A percentile compares a stretch with the other conserved stretches of the same genome.
Conservation (phyloP, 2,797 vertebrate genomes). For the Diplodus sargus region DNA sequence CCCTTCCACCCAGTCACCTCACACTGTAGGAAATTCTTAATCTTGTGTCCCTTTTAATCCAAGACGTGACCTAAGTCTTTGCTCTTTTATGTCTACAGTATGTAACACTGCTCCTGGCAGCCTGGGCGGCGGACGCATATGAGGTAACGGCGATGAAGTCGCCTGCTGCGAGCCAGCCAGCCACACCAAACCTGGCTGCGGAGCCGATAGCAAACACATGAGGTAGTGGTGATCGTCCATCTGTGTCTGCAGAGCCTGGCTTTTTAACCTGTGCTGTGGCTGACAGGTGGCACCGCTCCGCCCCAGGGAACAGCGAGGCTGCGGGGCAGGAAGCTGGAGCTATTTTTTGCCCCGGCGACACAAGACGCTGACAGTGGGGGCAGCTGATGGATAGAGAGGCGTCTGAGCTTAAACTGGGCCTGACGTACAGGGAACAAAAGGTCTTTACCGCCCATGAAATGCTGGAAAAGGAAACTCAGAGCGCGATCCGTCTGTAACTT, state of each 20-base stretch:
- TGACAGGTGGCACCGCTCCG: conserved; percentile 74
- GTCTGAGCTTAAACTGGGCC: conserved; percentile 51
- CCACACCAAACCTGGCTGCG: conserved; percentile 63
- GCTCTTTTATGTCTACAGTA: conserved; percentile 46
- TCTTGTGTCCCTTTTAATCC: conserved; percentile 45
- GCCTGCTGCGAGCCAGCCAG: conserved; percentile 45
- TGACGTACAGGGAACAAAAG: conserved; percentile 64
- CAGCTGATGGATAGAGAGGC: conserved; percentile 70
- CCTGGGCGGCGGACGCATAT: conserved; percentile 49
- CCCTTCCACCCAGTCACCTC: conserved; percentile 37
- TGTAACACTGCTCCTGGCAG: conserved; percentile 36
- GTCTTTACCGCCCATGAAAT: conserved; percentile 29
- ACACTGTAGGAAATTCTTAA: conserved; percentile 43
- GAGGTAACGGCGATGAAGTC: conserved; percentile 64
- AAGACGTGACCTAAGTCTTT: conserved; percentile 55
- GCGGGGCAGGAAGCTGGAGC: conserved; percentile 51
- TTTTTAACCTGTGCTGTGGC: conserved; percentile 64
- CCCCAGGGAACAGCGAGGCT: conserved; percentile 53
- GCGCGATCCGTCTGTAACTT: background rate
- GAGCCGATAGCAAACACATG: conserved; percentile 69
- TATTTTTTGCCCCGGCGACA: conserved; percentile 75
- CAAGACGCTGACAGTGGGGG: conserved; percentile 48
- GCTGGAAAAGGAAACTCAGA: conserved; percentile 15
- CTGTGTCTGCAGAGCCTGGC: conserved; percentile 59
- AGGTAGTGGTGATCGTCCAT: conserved; percentile 59